Evolutionary conservation across 2,888 invertebrate genomes (phyloP).

Genomic region (Linnaemya vulpina): DNA sequence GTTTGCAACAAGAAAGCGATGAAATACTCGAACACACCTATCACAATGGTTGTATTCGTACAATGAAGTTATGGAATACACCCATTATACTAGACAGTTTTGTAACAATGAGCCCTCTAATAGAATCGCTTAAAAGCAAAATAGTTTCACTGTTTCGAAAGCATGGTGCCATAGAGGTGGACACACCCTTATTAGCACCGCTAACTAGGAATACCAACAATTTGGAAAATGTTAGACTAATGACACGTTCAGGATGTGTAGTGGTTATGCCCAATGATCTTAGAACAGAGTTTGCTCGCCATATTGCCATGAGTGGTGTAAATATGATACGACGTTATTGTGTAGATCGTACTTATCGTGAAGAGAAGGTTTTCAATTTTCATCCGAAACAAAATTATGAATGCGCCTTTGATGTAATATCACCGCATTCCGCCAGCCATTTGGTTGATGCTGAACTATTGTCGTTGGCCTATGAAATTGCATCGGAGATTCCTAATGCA

Average conservation of each 20-base stretch:
- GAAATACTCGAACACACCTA: slow-evolving; percentile 88
- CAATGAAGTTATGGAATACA: slow-evolving; percentile 80
- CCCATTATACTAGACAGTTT: slow-evolving; percentile 81
- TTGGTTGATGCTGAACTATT: slow-evolving; percentile 94
- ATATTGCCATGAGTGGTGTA: slow-evolving; percentile 91
- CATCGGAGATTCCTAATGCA: slow-evolving; percentile 87
- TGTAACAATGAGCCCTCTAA: slow-evolving; percentile 81
- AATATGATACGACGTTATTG: slow-evolving; percentile 92
- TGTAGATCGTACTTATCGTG: slow-evolving; percentile 93
- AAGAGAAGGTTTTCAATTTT: slow-evolving; percentile 90
- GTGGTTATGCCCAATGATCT: slow-evolving; percentile 94
- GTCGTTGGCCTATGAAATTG: slow-evolving; percentile 89
- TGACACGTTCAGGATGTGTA: slow-evolving; percentile 94
- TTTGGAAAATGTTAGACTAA: slow-evolving; percentile 86
- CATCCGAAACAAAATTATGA: slow-evolving; percentile 95
- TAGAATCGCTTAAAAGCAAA: slow-evolving; percentile 82
- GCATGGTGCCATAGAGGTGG: slow-evolving; percentile 91
- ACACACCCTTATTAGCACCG: slow-evolving; percentile 92
- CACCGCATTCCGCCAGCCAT: slow-evolving; percentile 88
- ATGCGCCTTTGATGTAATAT: slow-evolving; percentile 96
- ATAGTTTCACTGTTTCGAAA: slow-evolving; percentile 87
- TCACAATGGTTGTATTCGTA: slow-evolving; percentile 85
- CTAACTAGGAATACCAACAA: slow-evolving; percentile 84
- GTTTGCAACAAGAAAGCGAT: slow-evolving; percentile 82
- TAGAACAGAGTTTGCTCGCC: slow-evolving; percentile 90